A percentile compares a stretch with the other conserved stretches of the same genome.
These are phyloP conservation scores for Lapara coniferarum DNA, from an alignment of 2,888 invertebrate species.

Conservation along the genomic window DNA sequence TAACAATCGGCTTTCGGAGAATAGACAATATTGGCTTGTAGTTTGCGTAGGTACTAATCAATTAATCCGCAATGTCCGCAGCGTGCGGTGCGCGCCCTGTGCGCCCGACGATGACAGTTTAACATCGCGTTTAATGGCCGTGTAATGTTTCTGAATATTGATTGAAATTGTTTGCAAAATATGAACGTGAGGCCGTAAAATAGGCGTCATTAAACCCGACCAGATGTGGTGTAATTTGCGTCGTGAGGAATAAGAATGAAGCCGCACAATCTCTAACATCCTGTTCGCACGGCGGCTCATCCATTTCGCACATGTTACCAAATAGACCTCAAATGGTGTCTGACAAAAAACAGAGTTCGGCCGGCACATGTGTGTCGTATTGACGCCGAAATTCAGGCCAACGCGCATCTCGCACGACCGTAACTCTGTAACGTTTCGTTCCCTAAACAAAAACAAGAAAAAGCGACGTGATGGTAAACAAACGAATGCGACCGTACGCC, in stretches of 20 bases:
- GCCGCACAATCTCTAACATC: constrained; percentile 58
- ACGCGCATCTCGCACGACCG: constrained; percentile 31
- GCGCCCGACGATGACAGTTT: constrained; percentile 34
- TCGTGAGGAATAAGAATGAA: constrained; percentile 41
- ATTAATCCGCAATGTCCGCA: constrained; percentile 50
- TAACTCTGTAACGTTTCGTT: constrained; percentile 11
- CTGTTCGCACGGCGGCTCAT: constrained; percentile 54
- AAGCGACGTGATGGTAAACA: constrained; percentile 40
- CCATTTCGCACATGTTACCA: constrained; percentile 74
- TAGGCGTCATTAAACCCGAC: constrained; percentile 10
- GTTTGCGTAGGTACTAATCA: constrained; percentile 66
- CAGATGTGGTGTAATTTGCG: constrained; percentile 16
- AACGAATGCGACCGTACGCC: constrained; percentile 51
- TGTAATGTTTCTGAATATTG: constrained; percentile 24
- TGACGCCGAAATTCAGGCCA: constrained; percentile 59
- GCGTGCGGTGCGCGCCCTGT: constrained; percentile 29
- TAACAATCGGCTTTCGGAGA: constrained; percentile 68
- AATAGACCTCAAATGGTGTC: constrained; percentile 67
- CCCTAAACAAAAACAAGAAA: constrained; percentile 38
- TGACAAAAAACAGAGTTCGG: constrained; percentile 74
- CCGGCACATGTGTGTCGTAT: constrained; percentile 62
- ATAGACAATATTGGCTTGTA: constrained; percentile 61
- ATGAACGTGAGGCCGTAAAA: constrained; percentile 1
- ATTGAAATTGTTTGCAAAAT: constrained; percentile 21
- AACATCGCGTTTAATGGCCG: constrained; percentile 34